phyloP scores from a whole-genome alignment of 2,888 invertebrate genomes.

The Brenthis daphne region DNA sequence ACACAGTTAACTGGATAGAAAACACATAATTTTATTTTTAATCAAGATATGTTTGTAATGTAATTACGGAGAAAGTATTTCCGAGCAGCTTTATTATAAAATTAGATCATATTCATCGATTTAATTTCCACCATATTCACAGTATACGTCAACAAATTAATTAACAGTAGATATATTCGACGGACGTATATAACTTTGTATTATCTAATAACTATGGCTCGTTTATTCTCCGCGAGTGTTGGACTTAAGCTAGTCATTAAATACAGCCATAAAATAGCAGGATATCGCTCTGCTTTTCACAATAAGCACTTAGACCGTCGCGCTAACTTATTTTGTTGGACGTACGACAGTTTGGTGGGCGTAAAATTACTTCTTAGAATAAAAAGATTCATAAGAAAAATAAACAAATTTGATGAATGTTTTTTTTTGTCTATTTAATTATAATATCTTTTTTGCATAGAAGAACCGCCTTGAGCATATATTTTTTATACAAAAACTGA shows the following conservation, averaged over 20 bases:
- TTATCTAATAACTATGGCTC: background rate
- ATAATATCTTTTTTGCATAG: too few species aligned
- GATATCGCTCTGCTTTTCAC: background rate
- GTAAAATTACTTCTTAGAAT: background rate
- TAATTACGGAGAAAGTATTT: slow-evolving; percentile 31
- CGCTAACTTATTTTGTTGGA: background rate
- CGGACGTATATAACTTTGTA: background rate
- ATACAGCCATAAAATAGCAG: background rate
- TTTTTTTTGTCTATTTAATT: too few species aligned
- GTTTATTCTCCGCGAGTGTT: background rate
- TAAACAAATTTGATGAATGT: too few species aligned
- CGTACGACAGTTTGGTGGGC: background rate
- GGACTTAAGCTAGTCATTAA: background rate
- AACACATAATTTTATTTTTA: slow-evolving; percentile 29
- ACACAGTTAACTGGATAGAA: slow-evolving; percentile 32
- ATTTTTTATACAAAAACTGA: too few species aligned
- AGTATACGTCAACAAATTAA: too few species aligned
- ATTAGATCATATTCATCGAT: background rate
- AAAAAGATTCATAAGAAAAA: too few species aligned
- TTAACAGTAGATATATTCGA: too few species aligned
- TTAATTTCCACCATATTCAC: background rate
- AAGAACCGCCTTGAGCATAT: too few species aligned
- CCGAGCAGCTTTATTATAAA: slow-evolving; percentile 1
- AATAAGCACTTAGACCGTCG: background rate
- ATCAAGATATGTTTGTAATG: slow-evolving; percentile 15